A percentile compares a stretch with the other conserved stretches of the same genome.
Conservation (phyloP, 23 tunicate genomes). For the Diplosoma virens region DNA sequence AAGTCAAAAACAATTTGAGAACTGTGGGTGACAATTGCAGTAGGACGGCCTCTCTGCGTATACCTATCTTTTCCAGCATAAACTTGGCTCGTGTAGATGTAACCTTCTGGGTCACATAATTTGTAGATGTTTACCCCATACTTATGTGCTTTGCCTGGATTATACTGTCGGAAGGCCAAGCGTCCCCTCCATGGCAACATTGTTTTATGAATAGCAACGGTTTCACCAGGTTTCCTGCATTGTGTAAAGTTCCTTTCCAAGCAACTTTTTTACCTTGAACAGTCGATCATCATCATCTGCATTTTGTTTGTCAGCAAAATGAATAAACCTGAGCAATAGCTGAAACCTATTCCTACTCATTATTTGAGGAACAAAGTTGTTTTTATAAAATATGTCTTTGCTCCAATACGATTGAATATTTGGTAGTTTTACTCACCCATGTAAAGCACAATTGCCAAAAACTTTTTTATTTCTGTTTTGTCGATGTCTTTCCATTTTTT, state of each 20-base stretch:
- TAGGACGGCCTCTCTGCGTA: background rate
- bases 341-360: slow-evolving; percentile 8
- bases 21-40: background rate
- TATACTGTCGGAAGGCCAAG: slow-evolving; percentile 2
- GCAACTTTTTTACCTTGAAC: background rate
- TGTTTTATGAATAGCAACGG: background rate
- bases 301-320: slow-evolving; percentile 2
- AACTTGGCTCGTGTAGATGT: background rate
- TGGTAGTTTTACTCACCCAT: slow-evolving; percentile 15
- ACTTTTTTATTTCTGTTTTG: slow-evolving; percentile 1
- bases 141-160: slow-evolving; percentile 5
- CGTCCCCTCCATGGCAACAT: slow-evolving; percentile 2
- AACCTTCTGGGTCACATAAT: slow-evolving; percentile 16
- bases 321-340: slow-evolving; percentile 3
- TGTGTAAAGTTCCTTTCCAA: slow-evolving; percentile 18
- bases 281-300: background rate
- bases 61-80: background rate
- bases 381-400: background rate
- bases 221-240: slow-evolving; percentile 7
- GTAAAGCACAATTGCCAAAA: background rate
- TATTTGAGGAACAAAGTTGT: background rate
- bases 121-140: background rate
- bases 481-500: slow-evolving; percentile 18
- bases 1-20: background rate
- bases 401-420: background rate